These are phyloP conservation scores for Pitangus sulphuratus DNA, from an alignment of 2,797 vertebrate species.

Conservation along the genomic window DNA sequence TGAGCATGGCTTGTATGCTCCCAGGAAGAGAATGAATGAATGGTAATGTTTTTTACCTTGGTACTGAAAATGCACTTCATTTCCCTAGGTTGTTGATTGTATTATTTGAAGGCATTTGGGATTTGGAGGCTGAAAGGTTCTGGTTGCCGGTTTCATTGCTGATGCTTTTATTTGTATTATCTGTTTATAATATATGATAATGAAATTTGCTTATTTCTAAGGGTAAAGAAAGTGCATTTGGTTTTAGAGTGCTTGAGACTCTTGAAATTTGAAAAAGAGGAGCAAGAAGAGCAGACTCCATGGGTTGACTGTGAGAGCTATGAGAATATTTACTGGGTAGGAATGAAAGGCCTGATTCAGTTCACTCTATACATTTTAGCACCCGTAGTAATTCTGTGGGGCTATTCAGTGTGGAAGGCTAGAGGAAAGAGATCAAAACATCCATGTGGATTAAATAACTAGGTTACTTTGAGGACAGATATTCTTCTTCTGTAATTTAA, in stretches of 20 bases:
- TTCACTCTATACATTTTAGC: not conserved
- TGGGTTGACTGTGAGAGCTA: not conserved
- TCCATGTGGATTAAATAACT: conserved; percentile 3
- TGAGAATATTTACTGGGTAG: not conserved
- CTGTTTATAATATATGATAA: not conserved
- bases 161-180: not conserved
- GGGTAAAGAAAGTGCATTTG: not conserved
- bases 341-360: not conserved
- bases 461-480: conserved; percentile 36
- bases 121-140: not conserved
- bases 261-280: not conserved
- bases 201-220: not conserved
- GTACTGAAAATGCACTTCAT: not conserved
- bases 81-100: not conserved
- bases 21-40: not conserved
- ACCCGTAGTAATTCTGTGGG: not conserved
- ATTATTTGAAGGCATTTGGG: not conserved
- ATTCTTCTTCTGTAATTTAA: conserved; percentile 19
- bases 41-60: not conserved
- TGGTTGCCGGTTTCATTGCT: not conserved
- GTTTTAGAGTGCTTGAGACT: not conserved
- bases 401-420: not conserved
- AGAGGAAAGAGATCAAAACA: not conserved
- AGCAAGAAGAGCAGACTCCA: not conserved
- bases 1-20: not conserved